Conservation (phyloP, 2,797 vertebrate genomes). For the Decapterus maruadsi region DNA sequence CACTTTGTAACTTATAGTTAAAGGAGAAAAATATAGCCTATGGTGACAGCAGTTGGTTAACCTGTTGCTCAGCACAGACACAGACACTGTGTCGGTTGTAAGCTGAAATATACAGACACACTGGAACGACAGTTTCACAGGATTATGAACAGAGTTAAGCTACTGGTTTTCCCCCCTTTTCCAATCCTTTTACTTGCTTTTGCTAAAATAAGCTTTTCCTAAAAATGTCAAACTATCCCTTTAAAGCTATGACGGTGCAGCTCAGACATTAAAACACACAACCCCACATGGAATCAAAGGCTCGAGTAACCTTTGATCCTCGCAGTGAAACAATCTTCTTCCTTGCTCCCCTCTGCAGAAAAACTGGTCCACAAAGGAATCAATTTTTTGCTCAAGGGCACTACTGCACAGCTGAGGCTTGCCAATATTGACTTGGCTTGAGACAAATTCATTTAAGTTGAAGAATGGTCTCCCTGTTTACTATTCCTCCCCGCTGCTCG, state of each 20-base stretch:
- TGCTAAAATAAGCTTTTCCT: background rate
- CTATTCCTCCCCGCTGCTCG: constrained; percentile 17
- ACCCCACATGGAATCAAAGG: background rate
- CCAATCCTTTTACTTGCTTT: background rate
- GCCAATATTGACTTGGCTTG: constrained; percentile 1
- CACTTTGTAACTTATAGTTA: background rate
- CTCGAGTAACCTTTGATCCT: background rate
- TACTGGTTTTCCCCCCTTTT: background rate
- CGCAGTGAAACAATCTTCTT: background rate
- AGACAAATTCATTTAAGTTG: constrained; percentile 35
- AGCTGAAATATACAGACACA: no score
- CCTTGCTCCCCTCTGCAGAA: background rate
- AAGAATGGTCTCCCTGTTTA: constrained; percentile 19
- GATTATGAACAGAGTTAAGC: background rate
- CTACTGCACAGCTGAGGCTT: constrained; percentile 15
- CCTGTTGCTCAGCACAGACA: background rate
- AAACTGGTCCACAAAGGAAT: constrained; percentile 26
- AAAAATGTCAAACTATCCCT: background rate
- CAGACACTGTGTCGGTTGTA: background rate
- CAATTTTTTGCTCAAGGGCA: constrained; percentile 49
- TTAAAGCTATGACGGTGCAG: background rate
- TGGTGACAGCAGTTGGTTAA: background rate
- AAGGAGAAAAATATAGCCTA: no score
- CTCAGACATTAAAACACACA: background rate
- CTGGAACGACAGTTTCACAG: no score